These are phyloP conservation scores for Cristatella mucedo DNA, from an alignment of 2,888 invertebrate genomes.

Conservation along the genomic window DNA sequence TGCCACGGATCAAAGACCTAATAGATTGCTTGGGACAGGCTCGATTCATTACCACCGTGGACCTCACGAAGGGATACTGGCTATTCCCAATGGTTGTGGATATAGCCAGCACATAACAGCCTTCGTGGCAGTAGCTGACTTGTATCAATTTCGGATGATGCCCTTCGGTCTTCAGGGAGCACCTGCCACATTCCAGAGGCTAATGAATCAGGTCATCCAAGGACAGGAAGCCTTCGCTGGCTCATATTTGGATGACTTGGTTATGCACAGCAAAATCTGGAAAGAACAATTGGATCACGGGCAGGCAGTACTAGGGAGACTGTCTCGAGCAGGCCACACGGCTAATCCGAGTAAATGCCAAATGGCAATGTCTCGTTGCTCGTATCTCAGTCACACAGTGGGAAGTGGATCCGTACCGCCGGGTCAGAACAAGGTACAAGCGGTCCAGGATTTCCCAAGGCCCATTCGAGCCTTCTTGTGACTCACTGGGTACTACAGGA, in stretches of 20 bases:
- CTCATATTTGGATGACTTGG: too few relatives aligned
- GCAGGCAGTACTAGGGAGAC: slow-evolving; percentile 10
- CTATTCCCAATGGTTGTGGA: slow-evolving; percentile 13
- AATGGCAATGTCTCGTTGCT: slow-evolving; percentile 2
- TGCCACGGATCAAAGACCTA: too few relatives aligned
- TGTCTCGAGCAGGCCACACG: slow-evolving; percentile 13
- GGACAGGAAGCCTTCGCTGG: too few relatives aligned
- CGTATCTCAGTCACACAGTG: slow-evolving; percentile 10
- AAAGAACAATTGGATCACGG: slow-evolving; percentile 13
- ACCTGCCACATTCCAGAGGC: too few relatives aligned
- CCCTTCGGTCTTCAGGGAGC: too few relatives aligned
- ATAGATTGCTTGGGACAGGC: too few relatives aligned
- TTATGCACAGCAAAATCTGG: slow-evolving; percentile 12
- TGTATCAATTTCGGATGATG: slow-evolving; percentile 12
- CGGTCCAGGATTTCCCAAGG: slow-evolving; percentile 7
- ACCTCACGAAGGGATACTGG: slow-evolving; percentile 16
- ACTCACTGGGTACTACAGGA: slow-evolving; percentile 9
- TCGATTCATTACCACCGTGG: slow-evolving; percentile 14
- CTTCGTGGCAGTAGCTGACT: slow-evolving; percentile 13
- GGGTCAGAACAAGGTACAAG: slow-evolving; percentile 1
- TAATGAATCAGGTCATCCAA: too few relatives aligned
- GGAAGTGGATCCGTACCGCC: background rate
- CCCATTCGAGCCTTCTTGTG: slow-evolving; percentile 10
- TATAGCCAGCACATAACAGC: slow-evolving; percentile 13
- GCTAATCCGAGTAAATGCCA: slow-evolving; percentile 13